Evolutionary conservation across 1,140 invertebrate genomes (phyloP), one percentile per base, ranked within the genome.

Genomic region (Battus philenor): DNA sequence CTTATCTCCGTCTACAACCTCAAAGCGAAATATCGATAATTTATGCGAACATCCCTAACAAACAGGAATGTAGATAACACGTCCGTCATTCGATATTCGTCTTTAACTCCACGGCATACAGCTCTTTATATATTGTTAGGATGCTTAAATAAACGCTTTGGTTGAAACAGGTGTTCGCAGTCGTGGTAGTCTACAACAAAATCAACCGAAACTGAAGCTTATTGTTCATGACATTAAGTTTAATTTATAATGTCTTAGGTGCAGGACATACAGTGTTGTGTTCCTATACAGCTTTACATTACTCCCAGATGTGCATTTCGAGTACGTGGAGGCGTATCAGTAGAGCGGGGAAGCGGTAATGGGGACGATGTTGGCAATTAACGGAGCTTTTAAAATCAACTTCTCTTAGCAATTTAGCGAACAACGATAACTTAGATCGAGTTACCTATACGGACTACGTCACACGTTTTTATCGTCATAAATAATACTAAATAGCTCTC

Each of bases 151-250:
- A 73, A 74, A 68, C 55, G 69, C 56, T 68, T 68, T 55, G 67
- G 77, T 77, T 74, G 74, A 81, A 84, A 84, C 80, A 84, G 80
- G 80, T 84, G 80, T 84, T 82, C 80, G 51, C 30, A 67, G 62
- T 53, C 60, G 60, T 79, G 66, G 59, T 55, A 69, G 58, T 59
- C 62, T 57, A 16, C 2, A 4, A 6, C 12, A 0, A 0, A 1
- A 17, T 4, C 32, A 43, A 31, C 2, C 1, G 0, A 58, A 58
- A 51, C 30, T 47, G 0, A 39, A 59, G 44, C 38, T 38, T 69
- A 54, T 48, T 1, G 0, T 0, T 1, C 4, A 1, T 5, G 0
- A 0, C 0, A 11, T 61, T 66, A 41, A 57, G 49, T 66, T 32
- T 0, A 34, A 46, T 49, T 56, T 59, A 4, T 1, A 3, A 27